Percentiles rank a stretch among this genome's conserved stretches.
phyloP scores from a whole-genome alignment of 2,888 invertebrate genomes.

The Sminthurides aquaticus region DNA sequence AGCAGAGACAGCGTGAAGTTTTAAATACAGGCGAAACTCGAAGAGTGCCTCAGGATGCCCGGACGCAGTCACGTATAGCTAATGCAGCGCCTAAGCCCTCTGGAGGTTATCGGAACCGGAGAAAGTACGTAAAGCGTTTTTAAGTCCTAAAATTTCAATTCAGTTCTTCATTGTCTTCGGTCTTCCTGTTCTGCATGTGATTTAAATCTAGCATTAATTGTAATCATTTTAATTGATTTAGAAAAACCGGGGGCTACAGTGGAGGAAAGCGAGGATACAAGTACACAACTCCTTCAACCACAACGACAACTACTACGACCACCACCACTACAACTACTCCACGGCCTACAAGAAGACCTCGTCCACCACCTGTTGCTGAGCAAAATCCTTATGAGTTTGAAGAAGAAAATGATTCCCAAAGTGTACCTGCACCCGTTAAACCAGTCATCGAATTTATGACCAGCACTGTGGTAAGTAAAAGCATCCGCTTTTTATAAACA shows the following conservation, averaged over 20 bases:
- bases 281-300: not conserved
- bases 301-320: not conserved
- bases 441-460: not conserved
- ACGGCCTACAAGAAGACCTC: not conserved
- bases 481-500: too few relatives aligned
- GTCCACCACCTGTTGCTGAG: not conserved
- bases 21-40: too few relatives aligned
- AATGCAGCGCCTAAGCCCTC: too few relatives aligned
- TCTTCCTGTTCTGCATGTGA: too few relatives aligned
- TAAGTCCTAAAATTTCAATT: too few relatives aligned
- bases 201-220: too few relatives aligned
- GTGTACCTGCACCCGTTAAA: not conserved
- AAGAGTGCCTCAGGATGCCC: too few relatives aligned
- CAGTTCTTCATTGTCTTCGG: too few relatives aligned
- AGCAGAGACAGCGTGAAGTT: not conserved
- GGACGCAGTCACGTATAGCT: too few relatives aligned
- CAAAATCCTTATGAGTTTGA: not conserved
- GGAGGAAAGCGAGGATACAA: not conserved
- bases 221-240: too few relatives aligned
- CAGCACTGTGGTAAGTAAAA: not conserved
- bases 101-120: too few relatives aligned
- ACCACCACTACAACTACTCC: conserved; percentile 2
- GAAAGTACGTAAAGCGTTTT: too few relatives aligned
- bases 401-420: not conserved
- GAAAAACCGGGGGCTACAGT: conserved; percentile 1